Base-by-base conservation (phyloP, 2,888 invertebrate species). In the Arenicola marina region DNA sequence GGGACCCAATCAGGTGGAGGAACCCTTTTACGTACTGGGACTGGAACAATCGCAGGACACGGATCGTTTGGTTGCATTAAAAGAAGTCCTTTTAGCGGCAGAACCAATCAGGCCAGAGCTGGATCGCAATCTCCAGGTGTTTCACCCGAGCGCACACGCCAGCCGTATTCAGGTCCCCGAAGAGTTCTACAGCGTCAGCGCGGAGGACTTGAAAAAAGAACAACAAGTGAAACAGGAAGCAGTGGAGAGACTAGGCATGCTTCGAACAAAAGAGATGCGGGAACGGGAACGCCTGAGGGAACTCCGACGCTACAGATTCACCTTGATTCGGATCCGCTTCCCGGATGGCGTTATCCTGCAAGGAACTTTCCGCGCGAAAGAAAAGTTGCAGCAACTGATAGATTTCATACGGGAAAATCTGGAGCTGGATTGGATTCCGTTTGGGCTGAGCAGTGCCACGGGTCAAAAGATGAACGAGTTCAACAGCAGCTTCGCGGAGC, bases 251-350 rank as follows among this genome's bases (percentile, higher is more conserved):
- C 89, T 90, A 76, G 89, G 92, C 79, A 90, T 92, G 86, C 85
- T 98, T 4, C 87, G 93, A 75, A 97, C 97, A 0, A 95, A 94
- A 82, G 95, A 94, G 1, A 97, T 97, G 95, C 85, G 95, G 28
- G 95, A 96, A 78, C 91, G 91, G 68, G 94, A 96, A 66, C 93
- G 93, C 77, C 83, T 89, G 65, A 85, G 91, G 56, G 91, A 91
- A 76, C 87, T 91, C 80, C 87, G 91, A 59, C 90, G 90, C 32
- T 82, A 82, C 61, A 70, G 80, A 2, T 97, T 91, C 81, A 89
- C 92, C 1, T 85, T 96, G 55, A 89, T 97, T 62, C 86, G 96
- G 71, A 86, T 97, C 43, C 87, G 93, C 58, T 93, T 97, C 80
- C 95, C 96, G 0, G 93, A 82, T 66, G 77, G 77, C 7, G 63